Evolutionary conservation across 2,797 vertebrate genomes (phyloP).

Genomic region (Cuculus canorus): DNA sequence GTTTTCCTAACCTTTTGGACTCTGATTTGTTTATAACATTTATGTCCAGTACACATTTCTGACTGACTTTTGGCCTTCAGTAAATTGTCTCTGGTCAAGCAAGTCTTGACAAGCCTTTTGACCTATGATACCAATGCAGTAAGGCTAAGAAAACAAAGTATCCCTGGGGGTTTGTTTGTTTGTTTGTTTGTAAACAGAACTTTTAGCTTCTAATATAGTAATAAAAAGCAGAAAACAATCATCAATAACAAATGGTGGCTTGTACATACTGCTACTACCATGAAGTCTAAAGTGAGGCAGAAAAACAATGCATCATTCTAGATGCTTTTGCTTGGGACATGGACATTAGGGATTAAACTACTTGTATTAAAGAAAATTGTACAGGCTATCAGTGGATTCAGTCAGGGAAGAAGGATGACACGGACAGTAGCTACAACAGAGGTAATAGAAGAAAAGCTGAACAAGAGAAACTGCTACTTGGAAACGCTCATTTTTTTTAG

Average conservation of each 20-base stretch:
- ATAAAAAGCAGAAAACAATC: neutral
- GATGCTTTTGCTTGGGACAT: neutral
- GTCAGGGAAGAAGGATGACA: neutral
- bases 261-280: neutral
- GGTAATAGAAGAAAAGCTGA: neutral
- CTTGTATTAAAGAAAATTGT: neutral
- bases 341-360: neutral
- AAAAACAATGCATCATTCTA: neutral
- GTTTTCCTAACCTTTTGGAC: neutral
- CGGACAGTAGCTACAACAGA: neutral
- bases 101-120: neutral
- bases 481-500: neutral
- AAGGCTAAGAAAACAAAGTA: neutral
- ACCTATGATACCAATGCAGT: neutral
- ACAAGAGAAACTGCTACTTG: neutral
- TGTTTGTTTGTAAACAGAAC: neutral
- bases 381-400: neutral
- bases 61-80: neutral
- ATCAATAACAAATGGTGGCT: neutral
- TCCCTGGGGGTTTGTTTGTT: neutral
- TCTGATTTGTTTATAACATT: neutral
- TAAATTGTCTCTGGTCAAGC: neutral
- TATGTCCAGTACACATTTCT: neutral
- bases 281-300: neutral
- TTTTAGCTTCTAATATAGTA: neutral